Percentiles rank a stretch among this genome's conserved stretches.
Conservation (phyloP, 2,888 invertebrate genomes). For the Crematogaster levior region DNA sequence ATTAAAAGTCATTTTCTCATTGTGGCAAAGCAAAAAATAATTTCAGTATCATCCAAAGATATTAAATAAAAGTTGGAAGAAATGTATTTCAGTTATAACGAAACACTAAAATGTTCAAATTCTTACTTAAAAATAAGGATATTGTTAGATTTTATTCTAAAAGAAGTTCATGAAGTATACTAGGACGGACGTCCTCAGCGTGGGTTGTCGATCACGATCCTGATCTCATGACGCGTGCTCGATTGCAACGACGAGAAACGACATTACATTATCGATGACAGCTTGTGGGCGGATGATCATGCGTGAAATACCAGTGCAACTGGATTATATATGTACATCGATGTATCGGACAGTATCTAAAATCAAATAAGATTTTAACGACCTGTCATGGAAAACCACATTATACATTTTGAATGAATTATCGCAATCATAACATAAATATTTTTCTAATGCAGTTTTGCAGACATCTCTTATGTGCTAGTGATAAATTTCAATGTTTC, state of each 20-base stretch:
- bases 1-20: background rate
- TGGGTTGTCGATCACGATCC: slow-evolving; percentile 53
- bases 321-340: slow-evolving; percentile 65
- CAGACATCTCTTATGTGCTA: background rate
- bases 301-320: slow-evolving; percentile 65
- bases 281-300: slow-evolving; percentile 62
- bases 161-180: background rate
- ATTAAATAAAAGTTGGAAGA: background rate
- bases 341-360: slow-evolving; percentile 58
- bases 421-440: slow-evolving; percentile 17
- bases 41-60: background rate
- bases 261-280: slow-evolving; percentile 66
- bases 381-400: slow-evolving; percentile 29
- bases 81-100: background rate
- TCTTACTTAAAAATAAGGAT: background rate
- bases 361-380: slow-evolving; percentile 54
- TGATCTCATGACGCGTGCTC: slow-evolving; percentile 43
- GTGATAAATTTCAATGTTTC: slow-evolving; percentile 13
- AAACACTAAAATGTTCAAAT: background rate
- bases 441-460: slow-evolving; percentile 1
- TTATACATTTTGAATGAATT: slow-evolving; percentile 38
- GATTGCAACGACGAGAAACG: slow-evolving; percentile 57
- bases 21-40: background rate
- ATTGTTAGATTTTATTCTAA: background rate
- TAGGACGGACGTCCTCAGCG: slow-evolving; percentile 14